Conservation (phyloP, 64 coral and sea anemone genomes). For the Orbicella faveolata region DNA sequence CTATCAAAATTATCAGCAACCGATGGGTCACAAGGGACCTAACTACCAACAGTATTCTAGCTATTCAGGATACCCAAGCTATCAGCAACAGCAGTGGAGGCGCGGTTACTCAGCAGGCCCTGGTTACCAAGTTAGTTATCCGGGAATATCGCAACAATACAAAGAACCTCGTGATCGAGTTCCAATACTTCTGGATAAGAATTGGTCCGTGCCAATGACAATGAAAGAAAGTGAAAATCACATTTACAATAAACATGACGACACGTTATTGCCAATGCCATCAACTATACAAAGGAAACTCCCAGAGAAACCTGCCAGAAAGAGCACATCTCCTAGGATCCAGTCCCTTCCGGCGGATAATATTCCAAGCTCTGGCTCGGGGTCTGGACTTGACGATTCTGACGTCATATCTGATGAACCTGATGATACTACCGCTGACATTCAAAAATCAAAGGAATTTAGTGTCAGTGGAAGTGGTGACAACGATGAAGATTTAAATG, state of each 20-base stretch:
- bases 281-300: slow-evolving; percentile 13
- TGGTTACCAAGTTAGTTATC: slow-evolving; percentile 12
- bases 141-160: not conserved
- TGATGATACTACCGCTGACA: not conserved
- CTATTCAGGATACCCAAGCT: slow-evolving; percentile 4
- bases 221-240: not conserved
- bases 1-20: slow-evolving; percentile 2
- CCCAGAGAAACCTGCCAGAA: not conserved
- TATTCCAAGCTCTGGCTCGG: not conserved
- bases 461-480: slow-evolving; percentile 8
- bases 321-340: not conserved
- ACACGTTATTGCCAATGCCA: not conserved
- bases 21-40: not conserved
- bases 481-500: not conserved
- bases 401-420: not conserved
- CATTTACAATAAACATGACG: not conserved
- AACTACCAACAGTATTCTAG: not conserved
- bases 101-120: not conserved
- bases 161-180: not conserved
- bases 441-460: not conserved
- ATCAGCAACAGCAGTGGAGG: not conserved
- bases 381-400: slow-evolving; percentile 5
- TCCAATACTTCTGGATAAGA: not conserved
- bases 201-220: not conserved
- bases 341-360: not conserved